phyloP scores from a whole-genome alignment of 2,888 invertebrate genomes.

The Sphinx pinastri region DNA sequence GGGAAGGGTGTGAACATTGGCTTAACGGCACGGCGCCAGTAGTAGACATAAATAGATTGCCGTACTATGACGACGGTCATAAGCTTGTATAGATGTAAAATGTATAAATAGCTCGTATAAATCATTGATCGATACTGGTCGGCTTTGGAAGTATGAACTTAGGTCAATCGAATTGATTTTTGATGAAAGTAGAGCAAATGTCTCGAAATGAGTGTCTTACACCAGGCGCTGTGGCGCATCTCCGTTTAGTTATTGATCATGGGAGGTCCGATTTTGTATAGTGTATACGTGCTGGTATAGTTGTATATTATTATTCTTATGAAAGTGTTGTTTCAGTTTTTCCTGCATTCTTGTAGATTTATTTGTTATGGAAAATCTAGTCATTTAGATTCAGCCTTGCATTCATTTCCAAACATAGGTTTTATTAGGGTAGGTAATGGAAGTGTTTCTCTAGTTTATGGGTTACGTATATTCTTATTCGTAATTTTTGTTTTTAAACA shows the following conservation, averaged over 20 bases:
- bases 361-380: too few species aligned
- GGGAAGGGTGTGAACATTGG: not conserved
- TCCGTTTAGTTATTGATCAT: not conserved
- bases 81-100: not conserved
- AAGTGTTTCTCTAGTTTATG: not conserved
- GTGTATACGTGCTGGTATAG: too few species aligned
- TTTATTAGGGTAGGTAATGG: not conserved
- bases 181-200: not conserved
- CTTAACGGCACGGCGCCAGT: not conserved
- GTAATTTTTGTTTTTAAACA: not conserved
- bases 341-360: too few species aligned
- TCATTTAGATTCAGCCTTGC: too few species aligned
- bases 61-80: not conserved
- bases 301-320: too few species aligned
- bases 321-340: too few species aligned
- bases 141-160: too few species aligned
- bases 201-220: not conserved
- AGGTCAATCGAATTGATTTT: not conserved
- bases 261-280: not conserved
- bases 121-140: not conserved
- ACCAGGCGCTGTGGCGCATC: not conserved
- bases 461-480: not conserved
- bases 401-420: too few species aligned
- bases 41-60: slow-evolving; percentile 6
- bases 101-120: not conserved